Conservation (phyloP, 2,797 vertebrate species). For the Perodicticus potto region DNA sequence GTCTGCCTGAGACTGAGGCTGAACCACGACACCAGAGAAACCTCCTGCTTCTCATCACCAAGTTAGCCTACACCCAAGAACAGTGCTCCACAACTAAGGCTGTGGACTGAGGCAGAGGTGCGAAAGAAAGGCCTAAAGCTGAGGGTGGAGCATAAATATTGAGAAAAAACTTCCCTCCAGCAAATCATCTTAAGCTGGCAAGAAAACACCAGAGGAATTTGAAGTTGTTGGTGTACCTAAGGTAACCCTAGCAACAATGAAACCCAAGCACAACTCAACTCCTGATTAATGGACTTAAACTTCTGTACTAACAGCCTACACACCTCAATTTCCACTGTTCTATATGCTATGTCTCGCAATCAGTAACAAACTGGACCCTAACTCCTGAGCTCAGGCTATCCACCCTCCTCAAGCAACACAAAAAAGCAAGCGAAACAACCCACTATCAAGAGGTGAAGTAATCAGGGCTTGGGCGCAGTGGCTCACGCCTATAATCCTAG, state of each 20-base stretch:
- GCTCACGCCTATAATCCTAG: too few species aligned
- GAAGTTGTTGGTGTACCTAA: neutral
- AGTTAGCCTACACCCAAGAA: conserved; percentile 21
- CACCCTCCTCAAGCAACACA: neutral
- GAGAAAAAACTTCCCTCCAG: neutral
- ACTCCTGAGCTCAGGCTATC: too few species aligned
- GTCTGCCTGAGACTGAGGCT: neutral
- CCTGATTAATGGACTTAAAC: conserved; percentile 25
- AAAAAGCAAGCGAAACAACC: conserved; percentile 7
- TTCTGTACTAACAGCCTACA: neutral
- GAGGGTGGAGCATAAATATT: neutral
- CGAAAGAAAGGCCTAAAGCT: neutral
- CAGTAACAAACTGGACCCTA: neutral
- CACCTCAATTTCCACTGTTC: neutral
- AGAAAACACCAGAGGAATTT: conserved; percentile 30
- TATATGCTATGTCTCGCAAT: neutral
- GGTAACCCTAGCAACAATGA: conserved; percentile 57
- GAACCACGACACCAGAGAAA: conserved; percentile 20
- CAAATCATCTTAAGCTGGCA: neutral
- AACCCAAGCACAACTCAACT: conserved; percentile 21
- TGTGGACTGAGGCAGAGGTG: neutral
- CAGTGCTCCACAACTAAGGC: neutral
- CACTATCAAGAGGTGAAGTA: conserved; percentile 34
- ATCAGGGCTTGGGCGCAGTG: neutral
- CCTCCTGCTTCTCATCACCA: neutral